Conservation (phyloP, 2,888 invertebrate species). For the Mimachlamys varia region DNA sequence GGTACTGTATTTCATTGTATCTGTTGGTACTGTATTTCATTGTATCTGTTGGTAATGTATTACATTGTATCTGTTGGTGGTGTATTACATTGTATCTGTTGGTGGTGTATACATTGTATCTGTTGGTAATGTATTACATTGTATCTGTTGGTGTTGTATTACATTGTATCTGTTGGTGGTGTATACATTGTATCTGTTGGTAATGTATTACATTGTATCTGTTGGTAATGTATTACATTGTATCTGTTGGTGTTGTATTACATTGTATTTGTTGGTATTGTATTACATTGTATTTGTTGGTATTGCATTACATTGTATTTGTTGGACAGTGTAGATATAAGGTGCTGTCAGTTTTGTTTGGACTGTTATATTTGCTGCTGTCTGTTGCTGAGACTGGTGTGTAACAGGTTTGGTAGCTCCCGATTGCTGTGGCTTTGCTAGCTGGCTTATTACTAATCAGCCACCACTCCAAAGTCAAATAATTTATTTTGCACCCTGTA, state of each 20-base stretch:
- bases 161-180: not conserved
- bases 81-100: not conserved
- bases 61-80: not conserved
- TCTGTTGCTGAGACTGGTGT: not conserved
- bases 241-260: not conserved
- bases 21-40: not conserved
- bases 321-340: not conserved
- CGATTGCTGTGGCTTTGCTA: constrained; percentile 25
- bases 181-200: not conserved
- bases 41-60: not conserved
- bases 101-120: not conserved
- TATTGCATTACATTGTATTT: not conserved
- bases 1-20: not conserved
- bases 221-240: not conserved
- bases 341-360: not conserved
- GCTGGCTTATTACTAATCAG: constrained; percentile 10
- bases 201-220: not conserved
- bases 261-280: not conserved
- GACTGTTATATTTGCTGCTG: not conserved
- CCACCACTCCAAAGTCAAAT: not conserved
- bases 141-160: not conserved
- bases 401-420: not conserved
- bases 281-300: not conserved
- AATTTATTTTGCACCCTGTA: constrained; percentile 21
- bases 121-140: not conserved